Conservation (phyloP, 2,113 vertebrate species). For the Periophthalmus modestus region DNA sequence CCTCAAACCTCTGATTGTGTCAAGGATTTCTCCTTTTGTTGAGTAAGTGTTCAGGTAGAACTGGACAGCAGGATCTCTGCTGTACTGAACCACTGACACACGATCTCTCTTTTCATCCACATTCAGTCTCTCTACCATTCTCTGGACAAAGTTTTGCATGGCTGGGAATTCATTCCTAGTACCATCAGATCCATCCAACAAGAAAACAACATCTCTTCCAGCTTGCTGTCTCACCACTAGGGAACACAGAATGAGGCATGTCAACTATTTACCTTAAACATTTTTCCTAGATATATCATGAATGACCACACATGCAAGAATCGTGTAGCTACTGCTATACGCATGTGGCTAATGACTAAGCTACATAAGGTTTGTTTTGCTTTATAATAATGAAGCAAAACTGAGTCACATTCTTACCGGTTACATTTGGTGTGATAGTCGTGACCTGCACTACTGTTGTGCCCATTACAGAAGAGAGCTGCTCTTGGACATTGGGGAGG, state of each 20-base stretch:
- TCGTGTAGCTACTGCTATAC: not conserved
- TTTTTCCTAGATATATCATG: not conserved
- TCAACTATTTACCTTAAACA: not conserved
- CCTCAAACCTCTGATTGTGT: conserved; percentile 4
- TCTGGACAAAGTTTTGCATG: conserved; percentile 38
- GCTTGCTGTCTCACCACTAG: not conserved
- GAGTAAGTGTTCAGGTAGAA: conserved; percentile 3
- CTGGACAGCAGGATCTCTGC: conserved; percentile 12
- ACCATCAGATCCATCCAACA: conserved; percentile 60
- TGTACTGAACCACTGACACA: conserved; percentile 16
- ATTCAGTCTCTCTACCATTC: conserved; percentile 43
- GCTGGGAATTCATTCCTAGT: conserved; percentile 30
- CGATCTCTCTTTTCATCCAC: conserved; percentile 39
- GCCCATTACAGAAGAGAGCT: conserved; percentile 7
- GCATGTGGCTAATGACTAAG: not conserved
- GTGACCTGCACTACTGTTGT: not conserved
- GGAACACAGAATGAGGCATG: conserved; percentile 1
- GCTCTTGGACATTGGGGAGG: conserved; percentile 26
- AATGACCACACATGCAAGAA: not conserved
- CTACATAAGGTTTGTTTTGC: too few relatives aligned
- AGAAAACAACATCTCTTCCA: conserved; percentile 23
- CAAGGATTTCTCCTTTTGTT: conserved; percentile 30
- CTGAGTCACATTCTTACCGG: conserved; percentile 1
- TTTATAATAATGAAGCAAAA: not conserved
- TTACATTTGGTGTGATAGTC: conserved; percentile 2